phyloP scores from a whole-genome alignment of 2,888 invertebrate species.

The Chydorus sphaericus region DNA sequence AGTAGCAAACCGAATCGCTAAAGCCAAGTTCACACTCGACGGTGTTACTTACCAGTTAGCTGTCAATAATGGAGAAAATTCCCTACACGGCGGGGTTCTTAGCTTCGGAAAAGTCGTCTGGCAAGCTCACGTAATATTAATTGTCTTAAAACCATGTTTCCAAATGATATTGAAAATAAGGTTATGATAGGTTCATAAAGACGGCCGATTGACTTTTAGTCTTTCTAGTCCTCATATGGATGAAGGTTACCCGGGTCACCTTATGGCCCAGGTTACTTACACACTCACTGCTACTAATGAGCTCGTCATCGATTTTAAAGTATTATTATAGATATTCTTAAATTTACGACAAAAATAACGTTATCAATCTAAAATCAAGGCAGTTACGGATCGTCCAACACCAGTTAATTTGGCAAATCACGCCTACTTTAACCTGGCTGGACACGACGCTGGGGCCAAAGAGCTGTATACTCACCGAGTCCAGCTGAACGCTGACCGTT shows the following conservation, averaged over 20 bases:
- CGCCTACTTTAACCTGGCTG: constrained; percentile 81
- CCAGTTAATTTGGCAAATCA: constrained; percentile 76
- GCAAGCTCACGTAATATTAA: constrained; percentile 25
- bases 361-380: no score
- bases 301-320: constrained; percentile 52
- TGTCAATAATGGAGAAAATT: constrained; percentile 50
- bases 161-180: not conserved
- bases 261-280: constrained; percentile 53
- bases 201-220: constrained; percentile 49
- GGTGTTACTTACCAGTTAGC: constrained; percentile 52
- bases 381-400: constrained; percentile 60
- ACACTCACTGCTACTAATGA: constrained; percentile 54
- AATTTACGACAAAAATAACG: no score
- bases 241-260: constrained; percentile 77
- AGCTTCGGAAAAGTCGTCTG: constrained; percentile 60
- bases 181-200: constrained; percentile 36
- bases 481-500: constrained; percentile 58
- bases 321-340: no score
- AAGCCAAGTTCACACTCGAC: constrained; percentile 51
- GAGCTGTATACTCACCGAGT: constrained; percentile 52
- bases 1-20: constrained; percentile 64
- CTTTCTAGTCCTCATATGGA: constrained; percentile 62
- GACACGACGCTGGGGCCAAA: constrained; percentile 43
- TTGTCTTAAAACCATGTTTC: not conserved
- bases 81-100: constrained; percentile 66